A percentile compares a stretch with the other conserved stretches of the same genome.
phyloP scores from a whole-genome alignment of 2,113 vertebrate species.

The Sarotherodon lohbergeri region DNA sequence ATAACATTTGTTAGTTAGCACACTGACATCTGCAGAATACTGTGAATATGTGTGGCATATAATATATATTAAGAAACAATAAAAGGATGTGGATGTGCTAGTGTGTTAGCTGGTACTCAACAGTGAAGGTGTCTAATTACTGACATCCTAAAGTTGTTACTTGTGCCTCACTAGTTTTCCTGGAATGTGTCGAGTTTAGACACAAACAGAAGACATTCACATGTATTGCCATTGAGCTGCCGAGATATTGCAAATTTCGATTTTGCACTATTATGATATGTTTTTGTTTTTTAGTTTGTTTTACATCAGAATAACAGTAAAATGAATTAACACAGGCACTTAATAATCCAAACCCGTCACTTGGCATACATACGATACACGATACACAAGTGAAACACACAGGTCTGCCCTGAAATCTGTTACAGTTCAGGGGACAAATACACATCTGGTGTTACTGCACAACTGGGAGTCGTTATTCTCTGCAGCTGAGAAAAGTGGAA shows the following conservation, averaged over 20 bases:
- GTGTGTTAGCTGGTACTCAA: slow-evolving; percentile 33
- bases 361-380: neutral
- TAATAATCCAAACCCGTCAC: slow-evolving; percentile 22
- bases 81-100: slow-evolving; percentile 8
- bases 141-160: neutral
- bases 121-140: neutral
- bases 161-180: slow-evolving; percentile 32
- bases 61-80: slow-evolving; percentile 11
- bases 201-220: slow-evolving; percentile 28
- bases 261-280: slow-evolving; percentile 22
- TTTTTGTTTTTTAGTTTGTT: neutral
- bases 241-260: slow-evolving; percentile 37
- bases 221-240: slow-evolving; percentile 41
- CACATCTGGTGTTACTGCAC: neutral
- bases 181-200: slow-evolving; percentile 47
- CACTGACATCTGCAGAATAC: slow-evolving; percentile 12
- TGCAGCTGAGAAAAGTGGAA: slow-evolving; percentile 53
- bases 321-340: slow-evolving; percentile 51
- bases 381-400: slow-evolving; percentile 1
- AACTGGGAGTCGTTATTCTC: neutral
- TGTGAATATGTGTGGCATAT: neutral
- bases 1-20: neutral
- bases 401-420: neutral
- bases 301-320: neutral
- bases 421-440: neutral